Conservation (phyloP, 92 coral and sea anemone species). For the Actinernus sp. region DNA sequence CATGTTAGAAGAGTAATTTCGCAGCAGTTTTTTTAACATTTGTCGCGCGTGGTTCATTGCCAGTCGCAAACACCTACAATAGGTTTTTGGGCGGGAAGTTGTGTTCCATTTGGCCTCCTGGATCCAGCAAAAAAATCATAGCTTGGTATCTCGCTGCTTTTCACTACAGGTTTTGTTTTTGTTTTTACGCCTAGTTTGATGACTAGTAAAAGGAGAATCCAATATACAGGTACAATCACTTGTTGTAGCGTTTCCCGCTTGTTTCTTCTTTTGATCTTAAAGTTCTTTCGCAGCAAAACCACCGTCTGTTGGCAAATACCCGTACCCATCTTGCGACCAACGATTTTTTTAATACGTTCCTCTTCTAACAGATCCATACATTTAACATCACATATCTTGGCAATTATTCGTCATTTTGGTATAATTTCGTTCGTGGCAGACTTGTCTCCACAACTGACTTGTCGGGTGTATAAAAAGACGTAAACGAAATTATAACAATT, state of each 20-base stretch:
- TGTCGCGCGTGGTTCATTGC: conserved; percentile 35
- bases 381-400: too few relatives aligned
- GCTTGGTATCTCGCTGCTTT: conserved; percentile 60
- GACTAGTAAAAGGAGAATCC: conserved; percentile 58
- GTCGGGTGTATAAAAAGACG: too few relatives aligned
- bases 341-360: too few relatives aligned
- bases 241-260: conserved; percentile 78
- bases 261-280: conserved; percentile 72
- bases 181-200: conserved; percentile 36
- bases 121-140: conserved; percentile 8
- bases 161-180: conserved; percentile 47
- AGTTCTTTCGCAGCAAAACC: conserved; percentile 74
- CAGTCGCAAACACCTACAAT: conserved; percentile 56
- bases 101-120: background rate
- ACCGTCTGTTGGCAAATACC: conserved; percentile 67
- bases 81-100: background rate
- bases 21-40: conserved; percentile 38
- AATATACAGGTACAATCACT: conserved; percentile 78
- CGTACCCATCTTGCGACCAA: too few relatives aligned
- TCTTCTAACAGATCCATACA: too few relatives aligned
- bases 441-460: too few relatives aligned
- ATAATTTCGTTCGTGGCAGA: too few relatives aligned
- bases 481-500: too few relatives aligned
- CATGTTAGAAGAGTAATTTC: conserved; percentile 16
- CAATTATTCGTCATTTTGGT: too few relatives aligned